Evolutionary conservation across 2,113 vertebrate genomes (phyloP).

Genomic region (Pseudonaja textilis): DNA sequence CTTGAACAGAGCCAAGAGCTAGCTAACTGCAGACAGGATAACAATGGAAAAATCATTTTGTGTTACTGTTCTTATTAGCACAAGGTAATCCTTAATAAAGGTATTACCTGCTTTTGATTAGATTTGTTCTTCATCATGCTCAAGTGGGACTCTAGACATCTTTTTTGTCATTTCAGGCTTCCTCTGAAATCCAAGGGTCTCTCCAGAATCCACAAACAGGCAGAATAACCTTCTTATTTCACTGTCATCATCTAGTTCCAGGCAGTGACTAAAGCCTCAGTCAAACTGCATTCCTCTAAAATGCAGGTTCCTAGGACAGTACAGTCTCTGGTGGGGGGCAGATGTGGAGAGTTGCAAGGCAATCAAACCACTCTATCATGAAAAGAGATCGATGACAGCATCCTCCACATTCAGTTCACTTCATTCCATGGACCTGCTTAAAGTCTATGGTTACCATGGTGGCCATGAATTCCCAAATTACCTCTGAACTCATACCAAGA

Average conservation of each 20-base stretch:
- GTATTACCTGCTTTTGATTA: neutral
- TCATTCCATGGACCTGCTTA: neutral
- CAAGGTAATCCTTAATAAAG: neutral
- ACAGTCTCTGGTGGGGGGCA: neutral
- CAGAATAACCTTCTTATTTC: neutral
- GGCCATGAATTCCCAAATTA: neutral
- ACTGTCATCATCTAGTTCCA: neutral
- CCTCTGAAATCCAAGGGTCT: neutral
- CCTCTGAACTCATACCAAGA: neutral
- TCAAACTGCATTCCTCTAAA: neutral
- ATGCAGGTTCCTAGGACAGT: neutral
- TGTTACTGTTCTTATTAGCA: neutral
- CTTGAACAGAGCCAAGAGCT: neutral
- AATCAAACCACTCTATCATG: neutral
- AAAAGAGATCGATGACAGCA: neutral
- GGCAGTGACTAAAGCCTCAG: neutral
- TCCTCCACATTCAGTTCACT: neutral
- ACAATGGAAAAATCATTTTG: neutral
- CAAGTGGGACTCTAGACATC: neutral
- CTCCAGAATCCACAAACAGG: neutral
- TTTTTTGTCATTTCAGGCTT: neutral
- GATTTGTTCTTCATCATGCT: neutral
- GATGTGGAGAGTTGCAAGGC: neutral
- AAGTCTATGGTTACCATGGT: neutral
- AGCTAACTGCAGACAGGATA: neutral